A percentile compares a stretch with the other conserved stretches of the same genome.
phyloP scores from a whole-genome alignment of 2,797 vertebrate species.

The Buceros bicornis region DNA sequence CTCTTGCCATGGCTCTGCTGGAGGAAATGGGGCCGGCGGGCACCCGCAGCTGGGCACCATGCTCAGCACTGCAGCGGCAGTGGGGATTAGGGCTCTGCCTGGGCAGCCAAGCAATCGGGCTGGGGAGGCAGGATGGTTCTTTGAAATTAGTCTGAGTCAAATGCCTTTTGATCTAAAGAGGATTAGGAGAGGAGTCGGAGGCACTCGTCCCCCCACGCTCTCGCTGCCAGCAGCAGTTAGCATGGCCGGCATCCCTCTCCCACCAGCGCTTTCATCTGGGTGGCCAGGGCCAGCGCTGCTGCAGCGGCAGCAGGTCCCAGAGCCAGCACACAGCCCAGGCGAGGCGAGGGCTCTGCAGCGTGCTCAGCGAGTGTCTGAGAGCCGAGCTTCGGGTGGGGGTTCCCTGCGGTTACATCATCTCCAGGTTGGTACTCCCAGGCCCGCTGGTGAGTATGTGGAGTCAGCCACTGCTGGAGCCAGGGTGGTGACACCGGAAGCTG shows the following conservation, averaged over 20 bases:
- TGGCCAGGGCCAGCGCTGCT: background rate
- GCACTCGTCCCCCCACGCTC: rapidly evolving
- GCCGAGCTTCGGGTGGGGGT: background rate
- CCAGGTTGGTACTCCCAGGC: background rate
- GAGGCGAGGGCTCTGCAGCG: rapidly evolving
- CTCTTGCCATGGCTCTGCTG: rapidly evolving
- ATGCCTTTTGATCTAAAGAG: background rate
- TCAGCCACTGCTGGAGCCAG: background rate
- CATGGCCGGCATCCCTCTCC: background rate
- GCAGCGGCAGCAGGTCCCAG: background rate
- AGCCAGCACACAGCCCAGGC: background rate
- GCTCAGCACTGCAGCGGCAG: rapidly evolving
- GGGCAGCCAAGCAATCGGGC: background rate
- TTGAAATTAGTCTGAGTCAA: background rate
- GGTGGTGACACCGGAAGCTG: background rate
- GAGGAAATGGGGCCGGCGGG: rapidly evolving
- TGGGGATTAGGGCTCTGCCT: background rate
- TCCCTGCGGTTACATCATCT: rapidly evolving
- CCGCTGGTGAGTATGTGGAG: background rate
- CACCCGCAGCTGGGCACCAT: rapidly evolving
- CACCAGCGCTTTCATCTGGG: background rate
- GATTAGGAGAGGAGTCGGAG: background rate
- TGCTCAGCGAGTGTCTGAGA: background rate
- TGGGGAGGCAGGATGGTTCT: background rate
- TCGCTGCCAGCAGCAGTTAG: background rate